Percentiles rank a stretch among this genome's conserved stretches.
Evolutionary conservation across 2,797 vertebrate species (phyloP).

Genomic region (Forpus xanthops): DNA sequence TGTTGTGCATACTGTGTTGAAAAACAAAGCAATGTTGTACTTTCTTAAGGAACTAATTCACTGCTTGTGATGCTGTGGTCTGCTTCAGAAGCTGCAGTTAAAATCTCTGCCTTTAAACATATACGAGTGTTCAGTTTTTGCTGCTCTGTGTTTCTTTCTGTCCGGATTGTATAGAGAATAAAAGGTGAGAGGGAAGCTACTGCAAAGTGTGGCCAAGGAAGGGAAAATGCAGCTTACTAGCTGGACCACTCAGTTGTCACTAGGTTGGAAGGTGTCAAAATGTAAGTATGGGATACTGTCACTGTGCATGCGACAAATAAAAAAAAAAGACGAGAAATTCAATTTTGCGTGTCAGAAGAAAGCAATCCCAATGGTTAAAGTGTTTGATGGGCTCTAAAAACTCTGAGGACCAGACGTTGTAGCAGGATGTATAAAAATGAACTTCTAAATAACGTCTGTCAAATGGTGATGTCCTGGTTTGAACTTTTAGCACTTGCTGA

Average conservation of each 20-base stretch:
- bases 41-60: background rate
- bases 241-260: background rate
- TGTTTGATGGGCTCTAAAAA: background rate
- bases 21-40: slow-evolving; percentile 7
- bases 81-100: background rate
- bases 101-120: slow-evolving; percentile 29
- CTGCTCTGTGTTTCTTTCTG: slow-evolving; percentile 15
- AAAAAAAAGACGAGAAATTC: background rate
- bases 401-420: background rate
- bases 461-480: slow-evolving; percentile 61
- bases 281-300: background rate
- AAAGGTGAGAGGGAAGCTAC: background rate
- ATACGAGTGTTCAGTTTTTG: background rate
- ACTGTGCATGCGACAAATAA: background rate
- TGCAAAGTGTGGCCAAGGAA: background rate
- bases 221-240: background rate
- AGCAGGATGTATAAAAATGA: background rate
- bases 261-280: background rate
- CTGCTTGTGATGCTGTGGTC: background rate
- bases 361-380: background rate
- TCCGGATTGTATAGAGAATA: background rate
- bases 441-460: slow-evolving; percentile 24
- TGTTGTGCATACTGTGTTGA: background rate
- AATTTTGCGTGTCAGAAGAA: background rate
- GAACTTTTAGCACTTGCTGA: slow-evolving; percentile 53